These are phyloP conservation scores for Rhineura floridana DNA, from an alignment of 2,113 vertebrate species.

Conservation along the genomic window DNA sequence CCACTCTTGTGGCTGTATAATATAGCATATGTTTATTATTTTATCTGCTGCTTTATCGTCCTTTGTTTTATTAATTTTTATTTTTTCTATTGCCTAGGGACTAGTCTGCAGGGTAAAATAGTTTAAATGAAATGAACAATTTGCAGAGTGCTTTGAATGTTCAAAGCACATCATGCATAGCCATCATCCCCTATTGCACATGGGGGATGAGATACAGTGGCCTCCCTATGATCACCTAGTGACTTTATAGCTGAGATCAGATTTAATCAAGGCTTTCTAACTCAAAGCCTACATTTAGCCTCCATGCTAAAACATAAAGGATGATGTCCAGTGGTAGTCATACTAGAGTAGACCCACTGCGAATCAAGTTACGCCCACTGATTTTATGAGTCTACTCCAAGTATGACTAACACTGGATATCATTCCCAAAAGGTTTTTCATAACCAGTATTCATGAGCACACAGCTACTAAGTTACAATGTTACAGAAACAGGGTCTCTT, in stretches of 20 bases:
- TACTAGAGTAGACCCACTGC: too few relatives aligned
- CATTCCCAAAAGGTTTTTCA: too few relatives aligned
- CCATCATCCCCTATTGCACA: background rate
- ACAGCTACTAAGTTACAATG: background rate
- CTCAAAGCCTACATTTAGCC: too few relatives aligned
- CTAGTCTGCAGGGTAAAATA: background rate
- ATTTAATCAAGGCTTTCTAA: too few relatives aligned
- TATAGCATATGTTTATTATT: background rate
- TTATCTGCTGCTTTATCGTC: background rate
- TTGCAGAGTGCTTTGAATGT: background rate
- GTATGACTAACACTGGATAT: too few relatives aligned
- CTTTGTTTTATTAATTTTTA: background rate
- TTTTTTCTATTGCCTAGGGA: background rate
- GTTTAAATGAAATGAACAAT: background rate
- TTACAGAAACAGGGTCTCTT: background rate
- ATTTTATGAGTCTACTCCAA: too few relatives aligned
- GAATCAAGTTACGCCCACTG: too few relatives aligned
- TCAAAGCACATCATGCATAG: background rate
- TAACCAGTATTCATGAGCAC: background rate
- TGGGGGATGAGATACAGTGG: background rate
- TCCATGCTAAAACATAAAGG: too few relatives aligned
- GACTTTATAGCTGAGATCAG: too few relatives aligned
- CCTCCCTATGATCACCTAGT: background rate
- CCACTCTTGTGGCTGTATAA: too few relatives aligned
- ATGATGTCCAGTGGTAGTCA: too few relatives aligned